Percentiles rank a stretch among this genome's conserved stretches.
These are phyloP conservation scores for Tribolium madens DNA, from an alignment of 1,140 invertebrate species.

Conservation along the genomic window DNA sequence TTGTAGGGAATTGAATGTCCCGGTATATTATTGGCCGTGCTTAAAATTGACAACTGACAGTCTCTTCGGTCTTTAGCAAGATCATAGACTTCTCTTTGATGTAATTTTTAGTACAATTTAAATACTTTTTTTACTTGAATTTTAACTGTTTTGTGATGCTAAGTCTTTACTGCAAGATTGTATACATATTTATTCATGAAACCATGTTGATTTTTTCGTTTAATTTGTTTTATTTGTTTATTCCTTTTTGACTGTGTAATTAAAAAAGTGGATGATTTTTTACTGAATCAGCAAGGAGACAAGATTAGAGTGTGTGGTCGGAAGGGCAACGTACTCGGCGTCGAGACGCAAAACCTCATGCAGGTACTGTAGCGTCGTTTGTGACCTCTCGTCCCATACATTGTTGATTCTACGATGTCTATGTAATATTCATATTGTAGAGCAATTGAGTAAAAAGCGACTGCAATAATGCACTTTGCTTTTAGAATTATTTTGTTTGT, in stretches of 20 bases:
- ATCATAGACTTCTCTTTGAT: too few relatives aligned
- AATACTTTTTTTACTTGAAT: background rate
- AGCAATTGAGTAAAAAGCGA: background rate
- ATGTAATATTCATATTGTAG: background rate
- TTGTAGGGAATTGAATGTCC: too few relatives aligned
- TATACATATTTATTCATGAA: background rate
- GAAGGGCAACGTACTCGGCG: constrained; percentile 19
- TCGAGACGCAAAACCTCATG: constrained; percentile 33
- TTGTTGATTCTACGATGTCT: constrained; percentile 13
- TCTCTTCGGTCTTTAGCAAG: too few relatives aligned
- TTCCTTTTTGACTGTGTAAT: background rate
- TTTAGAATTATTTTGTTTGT: background rate
- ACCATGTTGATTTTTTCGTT: background rate
- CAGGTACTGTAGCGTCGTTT: constrained; percentile 7
- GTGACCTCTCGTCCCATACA: constrained; percentile 5
- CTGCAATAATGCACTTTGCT: background rate
- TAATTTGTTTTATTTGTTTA: constrained; percentile 16
- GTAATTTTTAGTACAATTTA: too few relatives aligned
- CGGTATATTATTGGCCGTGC: too few relatives aligned
- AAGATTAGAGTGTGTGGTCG: constrained; percentile 15
- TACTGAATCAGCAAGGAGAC: background rate
- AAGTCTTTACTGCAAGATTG: background rate
- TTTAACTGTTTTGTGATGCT: background rate
- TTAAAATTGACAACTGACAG: too few relatives aligned
- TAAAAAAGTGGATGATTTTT: background rate